These are phyloP conservation scores for Rhinogobio ventralis DNA, from an alignment of 2,797 vertebrate genomes.

Conservation along the genomic window DNA sequence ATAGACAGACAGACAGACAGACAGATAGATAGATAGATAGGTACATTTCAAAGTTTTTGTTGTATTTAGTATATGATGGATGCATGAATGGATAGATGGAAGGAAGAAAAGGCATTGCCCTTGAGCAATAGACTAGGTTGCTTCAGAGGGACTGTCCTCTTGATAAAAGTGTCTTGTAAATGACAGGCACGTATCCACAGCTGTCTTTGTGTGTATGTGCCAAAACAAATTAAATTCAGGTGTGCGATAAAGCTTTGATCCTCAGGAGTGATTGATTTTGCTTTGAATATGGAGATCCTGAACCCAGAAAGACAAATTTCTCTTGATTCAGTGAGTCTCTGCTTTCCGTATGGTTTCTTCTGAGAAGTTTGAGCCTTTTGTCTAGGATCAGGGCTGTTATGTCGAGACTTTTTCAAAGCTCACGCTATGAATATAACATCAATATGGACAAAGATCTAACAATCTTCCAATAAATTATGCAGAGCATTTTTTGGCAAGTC, in stretches of 20 bases:
- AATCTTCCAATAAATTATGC: slow-evolving; percentile 44
- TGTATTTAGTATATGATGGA: too few species aligned
- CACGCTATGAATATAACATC: slow-evolving; percentile 44
- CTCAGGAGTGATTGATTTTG: slow-evolving; percentile 25
- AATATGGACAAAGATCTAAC: slow-evolving; percentile 48
- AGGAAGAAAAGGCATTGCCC: neutral
- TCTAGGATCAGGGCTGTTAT: slow-evolving; percentile 30
- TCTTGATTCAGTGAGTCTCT: slow-evolving; percentile 8
- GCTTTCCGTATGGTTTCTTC: slow-evolving; percentile 1
- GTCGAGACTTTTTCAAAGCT: slow-evolving; percentile 32
- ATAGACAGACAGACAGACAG: neutral
- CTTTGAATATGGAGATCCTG: slow-evolving; percentile 36
- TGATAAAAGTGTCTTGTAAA: slow-evolving; percentile 41
- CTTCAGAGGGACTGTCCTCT: slow-evolving; percentile 30
- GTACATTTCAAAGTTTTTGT: too few species aligned
- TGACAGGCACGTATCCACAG: slow-evolving; percentile 31
- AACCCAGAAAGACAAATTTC: slow-evolving; percentile 25
- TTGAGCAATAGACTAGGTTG: slow-evolving; percentile 20
- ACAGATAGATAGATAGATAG: neutral
- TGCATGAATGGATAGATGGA: too few species aligned
- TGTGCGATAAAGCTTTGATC: slow-evolving; percentile 47
- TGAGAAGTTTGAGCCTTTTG: slow-evolving; percentile 32
- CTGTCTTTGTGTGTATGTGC: slow-evolving; percentile 38
- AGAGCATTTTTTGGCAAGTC: slow-evolving; percentile 44
- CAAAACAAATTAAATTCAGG: slow-evolving; percentile 48